Conservation (phyloP, 2,797 vertebrate genomes). For the Pseudotriccus pelzelni region DNA sequence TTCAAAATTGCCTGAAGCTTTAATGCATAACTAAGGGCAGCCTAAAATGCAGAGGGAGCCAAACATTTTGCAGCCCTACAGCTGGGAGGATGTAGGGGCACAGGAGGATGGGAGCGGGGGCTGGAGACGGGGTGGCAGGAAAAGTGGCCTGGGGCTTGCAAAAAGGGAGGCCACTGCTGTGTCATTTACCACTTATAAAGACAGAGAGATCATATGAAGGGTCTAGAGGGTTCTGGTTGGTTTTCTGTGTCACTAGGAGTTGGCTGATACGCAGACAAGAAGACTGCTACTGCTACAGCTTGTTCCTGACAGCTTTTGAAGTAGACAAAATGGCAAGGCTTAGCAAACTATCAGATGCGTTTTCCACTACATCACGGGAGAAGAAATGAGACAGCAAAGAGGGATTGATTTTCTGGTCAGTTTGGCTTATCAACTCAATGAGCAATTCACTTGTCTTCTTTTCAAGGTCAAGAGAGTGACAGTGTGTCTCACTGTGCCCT, state of each 20-base stretch:
- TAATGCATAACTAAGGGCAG: neutral
- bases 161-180: neutral
- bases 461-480: neutral
- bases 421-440: neutral
- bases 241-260: neutral
- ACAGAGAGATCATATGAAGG: neutral
- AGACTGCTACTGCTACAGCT: neutral
- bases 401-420: neutral
- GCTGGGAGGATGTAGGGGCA: neutral
- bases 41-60: neutral
- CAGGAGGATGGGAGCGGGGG: neutral
- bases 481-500: neutral
- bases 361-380: neutral
- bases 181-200: neutral
- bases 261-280: neutral
- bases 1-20: neutral
- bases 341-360: neutral
- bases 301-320: conserved; percentile 10
- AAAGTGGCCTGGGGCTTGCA: neutral
- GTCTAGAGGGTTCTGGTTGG: neutral
- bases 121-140: neutral
- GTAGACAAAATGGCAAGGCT: neutral
- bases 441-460: neutral
- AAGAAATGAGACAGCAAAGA: neutral
- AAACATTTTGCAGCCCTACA: neutral